phyloP scores from a whole-genome alignment of 2,113 vertebrate species.

The Zosterops hypoxanthus region DNA sequence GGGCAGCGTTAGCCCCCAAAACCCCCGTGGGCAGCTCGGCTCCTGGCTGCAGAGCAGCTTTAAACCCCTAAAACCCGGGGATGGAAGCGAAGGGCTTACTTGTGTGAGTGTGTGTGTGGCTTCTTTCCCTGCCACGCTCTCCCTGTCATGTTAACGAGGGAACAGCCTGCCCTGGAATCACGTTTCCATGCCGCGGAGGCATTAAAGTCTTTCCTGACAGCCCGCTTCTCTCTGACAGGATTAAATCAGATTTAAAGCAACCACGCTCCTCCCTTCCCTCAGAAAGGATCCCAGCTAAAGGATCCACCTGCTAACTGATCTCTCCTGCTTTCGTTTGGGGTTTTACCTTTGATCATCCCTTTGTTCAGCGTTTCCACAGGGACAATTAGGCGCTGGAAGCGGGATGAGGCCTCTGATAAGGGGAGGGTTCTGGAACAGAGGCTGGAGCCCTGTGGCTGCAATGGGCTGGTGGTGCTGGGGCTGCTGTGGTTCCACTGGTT shows the following conservation, averaged over 20 bases:
- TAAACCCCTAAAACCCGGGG: neutral
- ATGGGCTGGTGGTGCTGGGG: neutral
- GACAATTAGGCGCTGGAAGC: neutral
- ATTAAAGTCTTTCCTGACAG: neutral
- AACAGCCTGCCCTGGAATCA: neutral
- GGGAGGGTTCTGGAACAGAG: neutral
- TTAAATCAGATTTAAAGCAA: neutral
- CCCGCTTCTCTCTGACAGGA: neutral
- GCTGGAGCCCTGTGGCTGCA: neutral
- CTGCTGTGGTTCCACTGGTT: neutral
- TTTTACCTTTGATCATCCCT: neutral
- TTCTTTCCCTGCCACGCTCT: neutral
- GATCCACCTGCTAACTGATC: fast-evolving
- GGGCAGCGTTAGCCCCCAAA: neutral
- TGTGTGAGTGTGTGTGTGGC: too few species aligned
- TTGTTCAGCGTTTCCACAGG: neutral
- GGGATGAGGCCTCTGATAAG: neutral
- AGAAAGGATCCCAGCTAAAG: neutral
- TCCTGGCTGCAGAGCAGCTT: neutral
- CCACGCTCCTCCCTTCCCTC: fast-evolving
- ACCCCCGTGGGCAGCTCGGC: neutral
- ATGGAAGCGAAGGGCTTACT: neutral
- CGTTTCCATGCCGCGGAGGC: neutral
- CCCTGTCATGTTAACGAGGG: neutral
- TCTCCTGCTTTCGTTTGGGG: neutral